Evolutionary conservation across 2,888 invertebrate species (phyloP).

Genomic region (Dryobota labecula): DNA sequence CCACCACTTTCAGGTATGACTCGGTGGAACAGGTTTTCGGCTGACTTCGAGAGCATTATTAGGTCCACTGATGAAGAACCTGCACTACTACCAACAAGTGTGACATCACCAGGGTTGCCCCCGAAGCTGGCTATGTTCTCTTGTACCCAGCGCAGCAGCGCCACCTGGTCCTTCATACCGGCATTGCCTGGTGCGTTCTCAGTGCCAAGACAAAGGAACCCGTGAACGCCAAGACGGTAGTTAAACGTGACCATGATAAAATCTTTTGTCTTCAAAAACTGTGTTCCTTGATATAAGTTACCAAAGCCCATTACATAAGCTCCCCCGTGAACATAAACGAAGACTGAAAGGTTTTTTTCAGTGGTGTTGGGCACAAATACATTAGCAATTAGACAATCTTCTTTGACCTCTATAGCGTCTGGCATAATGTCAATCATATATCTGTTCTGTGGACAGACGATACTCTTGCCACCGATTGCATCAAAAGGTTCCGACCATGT

Average conservation of each 20-base stretch:
- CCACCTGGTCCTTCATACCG: conserved; percentile 76
- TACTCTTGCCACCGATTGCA: conserved; percentile 65
- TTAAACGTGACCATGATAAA: conserved; percentile 71
- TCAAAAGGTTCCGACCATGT: conserved; percentile 68
- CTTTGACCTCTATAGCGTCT: conserved; percentile 56
- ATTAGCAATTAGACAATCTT: conserved; percentile 81
- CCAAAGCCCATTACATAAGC: conserved; percentile 64
- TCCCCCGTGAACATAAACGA: conserved; percentile 75
- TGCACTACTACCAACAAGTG: conserved; percentile 74
- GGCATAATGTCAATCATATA: fast-evolving
- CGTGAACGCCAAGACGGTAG: conserved; percentile 69
- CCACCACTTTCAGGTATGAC: conserved; percentile 76
- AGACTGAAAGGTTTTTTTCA: conserved; percentile 68
- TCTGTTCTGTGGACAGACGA: conserved; percentile 69
- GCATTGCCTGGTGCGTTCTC: conserved; percentile 73
- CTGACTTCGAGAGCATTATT: conserved; percentile 70
- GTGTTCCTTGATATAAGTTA: conserved; percentile 10
- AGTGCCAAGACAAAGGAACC: conserved; percentile 72
- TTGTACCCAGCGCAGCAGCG: conserved; percentile 74
- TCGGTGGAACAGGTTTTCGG: conserved; percentile 74
- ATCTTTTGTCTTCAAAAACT: conserved; percentile 56
- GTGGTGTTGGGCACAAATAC: conserved; percentile 79
- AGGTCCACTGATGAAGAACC: conserved; percentile 74
- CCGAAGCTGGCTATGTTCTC: conserved; percentile 75
- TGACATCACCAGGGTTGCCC: conserved; percentile 77